Conservation (phyloP, 1,140 invertebrate species). For the Drosophila equinoxialis region DNA sequence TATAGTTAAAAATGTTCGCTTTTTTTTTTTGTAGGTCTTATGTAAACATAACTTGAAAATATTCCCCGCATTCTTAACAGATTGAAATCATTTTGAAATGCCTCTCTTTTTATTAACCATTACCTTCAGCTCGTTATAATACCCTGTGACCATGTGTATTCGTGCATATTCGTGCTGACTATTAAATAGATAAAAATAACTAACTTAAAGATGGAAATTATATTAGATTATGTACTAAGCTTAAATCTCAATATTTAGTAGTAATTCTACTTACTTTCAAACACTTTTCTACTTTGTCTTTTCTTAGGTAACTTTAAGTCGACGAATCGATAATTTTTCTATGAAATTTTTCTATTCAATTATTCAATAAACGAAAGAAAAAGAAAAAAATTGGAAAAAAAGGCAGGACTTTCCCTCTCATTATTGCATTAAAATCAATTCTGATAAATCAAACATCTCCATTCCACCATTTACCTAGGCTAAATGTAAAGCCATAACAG, state of each 20-base stretch:
- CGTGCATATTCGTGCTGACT: neutral
- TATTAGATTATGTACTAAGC: too few species aligned
- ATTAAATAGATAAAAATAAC: too few species aligned
- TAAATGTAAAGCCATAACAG: constrained; percentile 68
- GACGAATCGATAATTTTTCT: neutral
- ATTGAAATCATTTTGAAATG: neutral
- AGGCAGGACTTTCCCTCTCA: constrained; percentile 28
- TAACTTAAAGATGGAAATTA: too few species aligned
- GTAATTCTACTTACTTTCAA: neutral
- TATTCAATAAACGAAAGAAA: neutral
- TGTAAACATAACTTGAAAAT: neutral
- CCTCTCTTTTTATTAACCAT: neutral
- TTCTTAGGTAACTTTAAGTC: neutral
- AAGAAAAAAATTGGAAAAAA: neutral
- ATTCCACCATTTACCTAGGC: constrained; percentile 32
- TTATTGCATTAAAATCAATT: constrained; percentile 50
- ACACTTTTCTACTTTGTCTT: neutral
- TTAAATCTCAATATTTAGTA: too few species aligned
- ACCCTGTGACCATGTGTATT: neutral
- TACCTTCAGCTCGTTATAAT: neutral
- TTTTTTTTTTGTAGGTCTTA: too few species aligned
- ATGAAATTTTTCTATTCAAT: neutral
- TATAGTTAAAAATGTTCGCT: too few species aligned
- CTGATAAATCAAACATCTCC: constrained; percentile 66
- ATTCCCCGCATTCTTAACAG: neutral